phyloP scores from a whole-genome alignment of 2,113 vertebrate genomes.

The Austrofundulus limnaeus region DNA sequence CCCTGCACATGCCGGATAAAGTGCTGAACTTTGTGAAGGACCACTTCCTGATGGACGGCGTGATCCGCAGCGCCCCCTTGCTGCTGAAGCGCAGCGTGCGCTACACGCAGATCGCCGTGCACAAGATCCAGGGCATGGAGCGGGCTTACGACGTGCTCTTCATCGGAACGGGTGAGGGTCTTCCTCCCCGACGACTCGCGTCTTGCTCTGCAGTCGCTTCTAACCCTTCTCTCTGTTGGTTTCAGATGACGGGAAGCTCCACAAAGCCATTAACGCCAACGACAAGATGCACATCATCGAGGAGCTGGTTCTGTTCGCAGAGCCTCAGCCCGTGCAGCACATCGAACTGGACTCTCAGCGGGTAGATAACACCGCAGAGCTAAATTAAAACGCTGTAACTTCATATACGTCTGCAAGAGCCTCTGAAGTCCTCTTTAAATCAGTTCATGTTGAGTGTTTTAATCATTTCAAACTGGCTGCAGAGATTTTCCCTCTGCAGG shows the following conservation, averaged over 20 bases:
- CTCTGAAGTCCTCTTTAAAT: neutral
- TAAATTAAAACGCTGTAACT: neutral
- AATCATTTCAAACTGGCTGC: constrained; percentile 18
- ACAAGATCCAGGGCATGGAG: constrained; percentile 81
- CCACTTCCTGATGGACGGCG: constrained; percentile 93
- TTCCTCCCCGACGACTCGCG: no score
- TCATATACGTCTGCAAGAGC: neutral
- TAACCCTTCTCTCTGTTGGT: no score
- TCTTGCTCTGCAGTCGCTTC: no score
- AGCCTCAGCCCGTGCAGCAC: constrained; percentile 84
- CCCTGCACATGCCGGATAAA: constrained; percentile 91
- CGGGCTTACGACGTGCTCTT: constrained; percentile 86
- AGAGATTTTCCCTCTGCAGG: constrained; percentile 24
- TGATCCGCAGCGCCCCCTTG: constrained; percentile 84
- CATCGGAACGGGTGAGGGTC: constrained; percentile 84
- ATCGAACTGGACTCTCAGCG: constrained; percentile 85
- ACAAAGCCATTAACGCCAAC: constrained; percentile 85
- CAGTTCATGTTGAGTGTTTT: constrained; percentile 13
- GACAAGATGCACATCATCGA: constrained; percentile 84
- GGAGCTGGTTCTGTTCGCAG: constrained; percentile 85
- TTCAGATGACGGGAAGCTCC: constrained; percentile 88
- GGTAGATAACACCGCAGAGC: constrained; percentile 60
- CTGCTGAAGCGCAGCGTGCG: constrained; percentile 84
- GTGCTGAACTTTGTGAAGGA: constrained; percentile 96
- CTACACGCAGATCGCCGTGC: constrained; percentile 87